Percentiles rank a stretch among this genome's conserved stretches.
Evolutionary conservation across 2,113 vertebrate species (phyloP).

Genomic region (Azemiops feae): DNA sequence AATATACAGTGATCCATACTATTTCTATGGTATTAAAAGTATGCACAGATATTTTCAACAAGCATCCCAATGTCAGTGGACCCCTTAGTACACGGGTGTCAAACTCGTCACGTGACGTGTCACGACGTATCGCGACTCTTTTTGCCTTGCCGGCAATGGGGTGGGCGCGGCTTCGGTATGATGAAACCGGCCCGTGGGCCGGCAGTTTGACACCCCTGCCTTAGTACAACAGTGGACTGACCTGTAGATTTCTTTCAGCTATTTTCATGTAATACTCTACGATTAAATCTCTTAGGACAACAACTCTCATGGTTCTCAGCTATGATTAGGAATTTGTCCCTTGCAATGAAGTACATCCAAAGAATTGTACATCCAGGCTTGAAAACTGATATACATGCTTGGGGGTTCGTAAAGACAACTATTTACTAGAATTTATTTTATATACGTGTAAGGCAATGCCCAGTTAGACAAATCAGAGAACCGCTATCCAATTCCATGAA

Average conservation of each 20-base stretch:
- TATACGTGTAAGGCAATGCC: neutral
- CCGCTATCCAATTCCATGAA: neutral
- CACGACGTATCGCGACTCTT: no score
- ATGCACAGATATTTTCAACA: neutral
- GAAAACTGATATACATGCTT: neutral
- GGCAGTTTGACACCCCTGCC: no score
- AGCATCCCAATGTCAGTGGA: neutral
- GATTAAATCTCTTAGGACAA: neutral
- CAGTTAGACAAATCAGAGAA: neutral
- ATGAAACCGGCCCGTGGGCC: no score
- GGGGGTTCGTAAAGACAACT: neutral
- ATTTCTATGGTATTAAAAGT: neutral
- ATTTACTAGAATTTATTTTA: neutral
- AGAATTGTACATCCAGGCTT: neutral
- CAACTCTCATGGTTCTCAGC: neutral
- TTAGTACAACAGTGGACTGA: no score
- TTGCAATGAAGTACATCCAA: neutral
- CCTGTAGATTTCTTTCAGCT: neutral
- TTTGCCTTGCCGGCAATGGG: no score
- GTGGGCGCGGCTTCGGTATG: no score
- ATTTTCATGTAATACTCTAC: neutral
- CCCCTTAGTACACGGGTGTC: neutral
- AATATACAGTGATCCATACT: neutral
- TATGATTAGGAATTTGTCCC: neutral
- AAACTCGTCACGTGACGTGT: no score